Conservation (phyloP, 53 echinoderm and acorn worm genomes). For the Echinarachnius parma region DNA sequence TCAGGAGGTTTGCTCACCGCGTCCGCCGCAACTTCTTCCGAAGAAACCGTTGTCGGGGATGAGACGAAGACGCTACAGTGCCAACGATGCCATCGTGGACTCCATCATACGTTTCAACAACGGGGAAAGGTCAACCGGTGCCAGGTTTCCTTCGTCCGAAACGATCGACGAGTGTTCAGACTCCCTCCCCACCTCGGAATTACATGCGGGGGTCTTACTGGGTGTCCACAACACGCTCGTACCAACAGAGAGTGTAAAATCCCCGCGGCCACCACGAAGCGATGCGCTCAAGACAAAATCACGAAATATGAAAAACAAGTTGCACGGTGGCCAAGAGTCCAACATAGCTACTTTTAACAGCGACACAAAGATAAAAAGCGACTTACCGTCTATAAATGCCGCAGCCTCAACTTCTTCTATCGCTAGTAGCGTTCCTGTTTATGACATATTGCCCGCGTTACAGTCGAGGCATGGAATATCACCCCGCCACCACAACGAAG, state of each 20-base stretch:
- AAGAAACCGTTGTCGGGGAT: background rate
- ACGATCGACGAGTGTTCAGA: background rate
- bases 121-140: background rate
- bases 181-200: background rate
- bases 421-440: too few species aligned
- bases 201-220: too few species aligned
- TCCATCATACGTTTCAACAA: slow-evolving; percentile 40
- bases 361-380: too few species aligned
- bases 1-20: slow-evolving; percentile 4
- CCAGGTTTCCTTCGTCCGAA: slow-evolving; percentile 3
- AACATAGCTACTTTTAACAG: too few species aligned
- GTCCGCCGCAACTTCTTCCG: background rate
- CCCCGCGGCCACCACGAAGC: too few species aligned
- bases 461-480: background rate
- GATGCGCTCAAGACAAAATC: too few species aligned
- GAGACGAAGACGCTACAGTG: slow-evolving; percentile 42
- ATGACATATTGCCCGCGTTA: slow-evolving; percentile 18
- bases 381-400: too few species aligned
- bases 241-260: too few species aligned
- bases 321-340: too few species aligned
- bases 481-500: slow-evolving; percentile 1
- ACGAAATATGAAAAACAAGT: too few species aligned
- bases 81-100: slow-evolving; percentile 46
- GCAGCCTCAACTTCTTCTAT: too few species aligned
- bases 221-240: too few species aligned